Evolutionary conservation across 2,797 vertebrate species (phyloP).

Genomic region (Artibeus lituratus): DNA sequence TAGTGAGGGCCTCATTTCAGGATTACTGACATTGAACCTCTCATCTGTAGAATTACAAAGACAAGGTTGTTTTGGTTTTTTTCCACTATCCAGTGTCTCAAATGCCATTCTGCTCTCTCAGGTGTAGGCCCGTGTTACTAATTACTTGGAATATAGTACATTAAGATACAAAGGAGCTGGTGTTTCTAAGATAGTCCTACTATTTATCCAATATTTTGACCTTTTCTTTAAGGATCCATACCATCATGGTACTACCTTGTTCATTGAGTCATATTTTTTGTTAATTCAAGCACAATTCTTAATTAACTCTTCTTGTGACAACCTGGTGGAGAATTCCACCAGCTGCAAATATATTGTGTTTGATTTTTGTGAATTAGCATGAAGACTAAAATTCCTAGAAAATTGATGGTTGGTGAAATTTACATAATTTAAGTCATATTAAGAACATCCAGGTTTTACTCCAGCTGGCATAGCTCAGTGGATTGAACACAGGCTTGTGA

Average conservation of each 20-base stretch:
- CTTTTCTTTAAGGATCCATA: neutral
- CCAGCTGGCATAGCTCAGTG: too few relatives aligned
- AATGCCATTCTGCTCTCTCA: neutral
- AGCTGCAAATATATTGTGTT: conserved; percentile 71
- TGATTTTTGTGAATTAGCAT: conserved; percentile 70
- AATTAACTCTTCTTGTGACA: conserved; percentile 5
- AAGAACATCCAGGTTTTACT: conserved; percentile 77
- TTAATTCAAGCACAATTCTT: conserved; percentile 14
- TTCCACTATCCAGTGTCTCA: neutral
- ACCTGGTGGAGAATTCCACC: conserved; percentile 52
- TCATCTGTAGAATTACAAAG: neutral
- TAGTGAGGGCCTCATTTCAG: fast-evolving
- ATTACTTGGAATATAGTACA: too few relatives aligned
- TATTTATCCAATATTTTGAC: neutral
- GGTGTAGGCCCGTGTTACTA: neutral
- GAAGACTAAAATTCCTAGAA: conserved; percentile 73
- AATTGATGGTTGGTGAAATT: conserved; percentile 79
- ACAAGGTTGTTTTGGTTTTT: too few relatives aligned
- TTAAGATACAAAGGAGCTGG: neutral
- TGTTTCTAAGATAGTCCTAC: neutral
- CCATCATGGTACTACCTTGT: neutral
- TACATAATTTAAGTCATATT: conserved; percentile 80
- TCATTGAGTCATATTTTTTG: conserved; percentile 31
- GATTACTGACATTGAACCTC: neutral
- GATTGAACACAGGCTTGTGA: too few relatives aligned